Conservation (phyloP, 2,888 invertebrate species). For the Argyresthia goedartella region DNA sequence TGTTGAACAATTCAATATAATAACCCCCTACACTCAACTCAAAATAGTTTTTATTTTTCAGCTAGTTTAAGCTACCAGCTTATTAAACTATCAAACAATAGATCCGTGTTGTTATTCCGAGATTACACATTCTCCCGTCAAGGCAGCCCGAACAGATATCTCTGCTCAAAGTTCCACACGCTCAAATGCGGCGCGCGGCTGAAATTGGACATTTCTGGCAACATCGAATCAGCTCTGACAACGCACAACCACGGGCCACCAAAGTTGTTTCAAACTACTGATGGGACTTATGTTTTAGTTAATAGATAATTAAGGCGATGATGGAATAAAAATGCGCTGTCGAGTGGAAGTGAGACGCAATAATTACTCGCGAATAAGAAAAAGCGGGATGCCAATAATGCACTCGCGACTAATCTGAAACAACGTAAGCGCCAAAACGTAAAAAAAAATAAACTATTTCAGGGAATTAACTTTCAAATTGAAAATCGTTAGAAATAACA, state of each 20-base stretch:
- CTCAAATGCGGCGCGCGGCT: constrained; percentile 8
- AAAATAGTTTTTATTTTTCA: neutral
- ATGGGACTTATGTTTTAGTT: constrained; percentile 3
- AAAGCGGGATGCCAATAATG: too few relatives aligned
- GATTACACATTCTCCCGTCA: constrained; percentile 9
- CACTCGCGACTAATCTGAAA: too few relatives aligned
- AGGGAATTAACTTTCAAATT: too few relatives aligned
- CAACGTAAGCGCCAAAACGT: too few relatives aligned
- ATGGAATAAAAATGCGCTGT: too few relatives aligned
- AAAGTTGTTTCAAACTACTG: constrained; percentile 3
- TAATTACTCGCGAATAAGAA: too few relatives aligned
- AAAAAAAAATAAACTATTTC: too few relatives aligned
- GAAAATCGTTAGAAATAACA: too few relatives aligned
- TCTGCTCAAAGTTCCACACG: neutral
- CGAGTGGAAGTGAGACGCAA: too few relatives aligned
- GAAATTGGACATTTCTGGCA: constrained; percentile 7
- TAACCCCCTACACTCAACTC: neutral
- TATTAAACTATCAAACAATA: constrained; percentile 3
- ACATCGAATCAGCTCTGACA: constrained; percentile 7
- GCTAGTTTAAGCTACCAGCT: neutral
- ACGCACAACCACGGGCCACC: constrained; percentile 14
- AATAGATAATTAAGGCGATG: neutral
- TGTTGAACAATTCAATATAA: too few relatives aligned
- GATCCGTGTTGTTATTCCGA: constrained; percentile 8
- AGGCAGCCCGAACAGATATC: neutral